Percentiles rank a stretch among this genome's conserved stretches.
These are phyloP conservation scores for Chaetodon auriga DNA, from an alignment of 2,113 vertebrate genomes.

Conservation along the genomic window DNA sequence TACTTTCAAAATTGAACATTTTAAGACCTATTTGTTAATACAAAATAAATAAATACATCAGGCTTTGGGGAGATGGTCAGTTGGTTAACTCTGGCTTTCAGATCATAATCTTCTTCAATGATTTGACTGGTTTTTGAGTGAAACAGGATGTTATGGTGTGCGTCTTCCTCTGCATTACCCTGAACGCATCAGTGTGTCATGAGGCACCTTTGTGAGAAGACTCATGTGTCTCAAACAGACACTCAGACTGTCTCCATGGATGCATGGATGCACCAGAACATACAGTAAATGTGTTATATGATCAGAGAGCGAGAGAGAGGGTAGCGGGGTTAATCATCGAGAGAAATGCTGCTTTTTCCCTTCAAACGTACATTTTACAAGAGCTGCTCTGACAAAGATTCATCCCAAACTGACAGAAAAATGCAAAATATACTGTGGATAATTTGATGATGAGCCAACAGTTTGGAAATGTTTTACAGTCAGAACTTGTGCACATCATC, in stretches of 20 bases:
- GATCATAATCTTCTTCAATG: no score
- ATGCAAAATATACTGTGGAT: not conserved
- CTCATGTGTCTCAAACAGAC: not conserved
- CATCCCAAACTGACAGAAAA: not conserved
- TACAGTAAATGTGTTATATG: slow-evolving; percentile 17
- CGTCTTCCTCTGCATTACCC: not conserved
- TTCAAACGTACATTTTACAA: slow-evolving; percentile 14
- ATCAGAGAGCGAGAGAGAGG: not conserved
- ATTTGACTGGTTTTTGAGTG: not conserved
- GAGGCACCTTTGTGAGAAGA: not conserved
- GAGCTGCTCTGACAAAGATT: not conserved
- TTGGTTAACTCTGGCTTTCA: not conserved
- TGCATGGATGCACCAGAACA: not conserved
- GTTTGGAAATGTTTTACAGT: not conserved
- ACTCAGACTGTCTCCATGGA: not conserved
- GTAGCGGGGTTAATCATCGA: slow-evolving; percentile 1
- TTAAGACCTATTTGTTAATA: not conserved
- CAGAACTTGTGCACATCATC: no score
- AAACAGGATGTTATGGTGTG: not conserved
- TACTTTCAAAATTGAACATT: not conserved
- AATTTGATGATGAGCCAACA: not conserved
- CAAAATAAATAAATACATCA: no score
- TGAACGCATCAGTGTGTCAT: not conserved
- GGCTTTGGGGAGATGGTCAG: not conserved
- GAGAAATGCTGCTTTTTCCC: slow-evolving; percentile 6